Base-by-base conservation (phyloP, 2,113 vertebrate species). In the Vulpes vulpes region DNA sequence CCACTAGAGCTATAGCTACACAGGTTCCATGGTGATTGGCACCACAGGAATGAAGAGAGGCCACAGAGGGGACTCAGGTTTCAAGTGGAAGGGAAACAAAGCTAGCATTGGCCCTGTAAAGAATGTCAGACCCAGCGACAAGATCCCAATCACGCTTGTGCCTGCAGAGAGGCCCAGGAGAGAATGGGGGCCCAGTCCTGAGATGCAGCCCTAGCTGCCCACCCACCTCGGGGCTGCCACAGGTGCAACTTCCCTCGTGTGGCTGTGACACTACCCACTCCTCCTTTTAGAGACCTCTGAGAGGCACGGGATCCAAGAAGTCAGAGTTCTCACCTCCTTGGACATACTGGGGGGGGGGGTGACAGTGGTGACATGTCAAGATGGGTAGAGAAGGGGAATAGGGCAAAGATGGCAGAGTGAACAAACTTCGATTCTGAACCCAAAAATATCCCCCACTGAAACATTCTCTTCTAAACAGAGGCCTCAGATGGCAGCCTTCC, bases 71-170 rank as follows among this genome's bases (percentile, higher is more conserved):
- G 67, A 82, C 64, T 96, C 87, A 10, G 15, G 80, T 97, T 96
- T 94, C 95, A 97, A 76, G 69, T 64, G 35, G 90, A 79, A 67
- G 60, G 38, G 55, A 74, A 95, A 74, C 51, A 17, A 79, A 95
- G 43, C 27, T 16, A 60, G 32, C 51, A 27, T 25, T 73, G 94
- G 16, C 55, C 74, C 38, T 1, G 43, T 5, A n/a, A 80, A 55
- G 74, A 25, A 10, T 1, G 59, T 71, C 25, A 8, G n/a, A 23
- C 76, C 69, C 84, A n/a, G 57, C 51, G n/a, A 69, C 85, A 88
- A 73, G 83, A 32, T 51, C 20, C 62, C 17, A 64, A 7, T 17
- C 0, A 0, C 35, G 20, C 60, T 51, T 3, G 35, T 8, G 5
- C 38, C 64, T 67, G 38, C 38, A 20, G 25, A 6, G 83, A 84